A percentile compares a stretch with the other conserved stretches of the same genome.
These are phyloP conservation scores for Lycaena phlaeas DNA, from an alignment of 2,888 invertebrate species.

Conservation along the genomic window DNA sequence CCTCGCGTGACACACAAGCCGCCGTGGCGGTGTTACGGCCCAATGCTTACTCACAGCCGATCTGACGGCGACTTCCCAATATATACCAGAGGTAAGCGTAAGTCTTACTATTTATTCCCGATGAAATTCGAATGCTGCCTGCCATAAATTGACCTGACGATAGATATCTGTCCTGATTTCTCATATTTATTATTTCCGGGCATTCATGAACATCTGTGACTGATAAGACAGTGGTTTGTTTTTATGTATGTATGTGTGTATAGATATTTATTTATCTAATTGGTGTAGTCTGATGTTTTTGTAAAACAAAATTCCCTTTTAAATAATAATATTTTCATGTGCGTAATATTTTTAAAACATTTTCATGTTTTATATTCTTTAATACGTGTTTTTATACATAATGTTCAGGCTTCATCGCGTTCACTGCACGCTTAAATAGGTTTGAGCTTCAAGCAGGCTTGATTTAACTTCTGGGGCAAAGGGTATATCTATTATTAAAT, in stretches of 20 bases:
- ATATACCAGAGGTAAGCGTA: slow-evolving; percentile 80
- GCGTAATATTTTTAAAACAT: slow-evolving; percentile 4
- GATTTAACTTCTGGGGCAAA: slow-evolving; percentile 61
- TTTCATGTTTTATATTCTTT: slow-evolving; percentile 11
- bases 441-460: slow-evolving; percentile 53
- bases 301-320: neutral
- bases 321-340: slow-evolving; percentile 5
- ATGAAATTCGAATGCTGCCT: too few relatives aligned
- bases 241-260: neutral
- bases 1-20: slow-evolving; percentile 63
- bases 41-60: slow-evolving; percentile 88
- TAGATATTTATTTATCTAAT: neutral
- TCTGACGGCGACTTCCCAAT: slow-evolving; percentile 90
- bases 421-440: slow-evolving; percentile 51
- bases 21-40: slow-evolving; percentile 77
- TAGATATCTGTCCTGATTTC: neutral
- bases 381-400: slow-evolving; percentile 14
- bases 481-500: slow-evolving; percentile 58
- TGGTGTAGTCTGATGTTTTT: neutral
- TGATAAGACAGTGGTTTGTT: neutral
- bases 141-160: neutral
- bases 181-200: slow-evolving; percentile 1
- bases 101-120: neutral
- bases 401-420: slow-evolving; percentile 45
- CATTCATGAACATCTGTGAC: neutral